A percentile compares a stretch with the other conserved stretches of the same genome.
phyloP scores from a whole-genome alignment of 2,888 invertebrate species.

The Copidosoma aretas region DNA sequence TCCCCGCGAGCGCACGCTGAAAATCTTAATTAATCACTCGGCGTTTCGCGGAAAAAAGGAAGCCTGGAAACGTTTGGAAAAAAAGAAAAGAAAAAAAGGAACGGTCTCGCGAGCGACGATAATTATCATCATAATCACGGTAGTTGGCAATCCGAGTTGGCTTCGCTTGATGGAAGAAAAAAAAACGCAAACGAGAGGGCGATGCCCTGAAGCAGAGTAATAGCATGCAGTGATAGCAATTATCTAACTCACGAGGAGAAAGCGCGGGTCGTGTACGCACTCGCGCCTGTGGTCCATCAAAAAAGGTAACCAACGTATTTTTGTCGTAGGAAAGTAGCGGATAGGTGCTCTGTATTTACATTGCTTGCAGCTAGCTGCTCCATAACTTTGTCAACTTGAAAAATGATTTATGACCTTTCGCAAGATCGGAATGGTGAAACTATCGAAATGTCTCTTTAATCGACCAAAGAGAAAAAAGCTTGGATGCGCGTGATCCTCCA shows the following conservation, averaged over 20 bases:
- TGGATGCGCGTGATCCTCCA: too few species aligned
- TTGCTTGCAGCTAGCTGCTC: too few species aligned
- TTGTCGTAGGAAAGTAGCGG: too few species aligned
- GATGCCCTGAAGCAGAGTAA: background rate
- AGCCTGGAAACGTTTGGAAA: background rate
- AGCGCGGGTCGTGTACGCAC: constrained; percentile 26
- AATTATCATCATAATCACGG: constrained; percentile 37
- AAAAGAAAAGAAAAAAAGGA: background rate
- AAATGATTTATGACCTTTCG: too few species aligned
- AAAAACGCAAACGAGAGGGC: background rate
- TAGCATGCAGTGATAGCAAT: constrained; percentile 17
- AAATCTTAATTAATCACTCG: constrained; percentile 34
- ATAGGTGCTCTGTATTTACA: too few species aligned
- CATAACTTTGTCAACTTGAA: too few species aligned
- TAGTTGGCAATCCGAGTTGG: constrained; percentile 33
- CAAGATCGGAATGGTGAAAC: too few species aligned
- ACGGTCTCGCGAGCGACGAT: constrained; percentile 1
- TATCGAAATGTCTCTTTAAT: too few species aligned
- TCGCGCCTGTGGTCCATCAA: background rate
- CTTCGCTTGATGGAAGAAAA: constrained; percentile 10
- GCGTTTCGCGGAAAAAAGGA: constrained; percentile 12
- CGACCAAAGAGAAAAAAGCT: too few species aligned
- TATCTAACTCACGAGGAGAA: constrained; percentile 37
- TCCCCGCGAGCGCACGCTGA: background rate
- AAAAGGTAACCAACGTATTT: too few species aligned